A percentile compares a stretch with the other conserved stretches of the same genome.
These are phyloP conservation scores for Petroica traversi DNA, from an alignment of 2,113 vertebrate genomes.

Conservation along the genomic window DNA sequence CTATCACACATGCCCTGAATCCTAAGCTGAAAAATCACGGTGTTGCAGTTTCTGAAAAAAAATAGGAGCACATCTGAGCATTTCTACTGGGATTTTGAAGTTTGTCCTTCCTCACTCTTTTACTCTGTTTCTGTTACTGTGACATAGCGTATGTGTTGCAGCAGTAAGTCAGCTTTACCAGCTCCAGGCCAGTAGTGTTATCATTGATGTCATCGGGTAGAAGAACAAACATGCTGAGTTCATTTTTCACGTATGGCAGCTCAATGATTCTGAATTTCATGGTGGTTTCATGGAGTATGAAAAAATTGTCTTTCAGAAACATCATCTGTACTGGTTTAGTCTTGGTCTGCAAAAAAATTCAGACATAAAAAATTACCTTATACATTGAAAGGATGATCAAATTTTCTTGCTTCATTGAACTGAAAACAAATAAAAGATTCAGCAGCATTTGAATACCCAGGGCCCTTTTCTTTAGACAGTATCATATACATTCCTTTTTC, in stretches of 20 bases:
- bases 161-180: conserved; percentile 69
- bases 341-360: conserved; percentile 63
- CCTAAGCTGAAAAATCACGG: background rate
- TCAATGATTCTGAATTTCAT: conserved; percentile 76
- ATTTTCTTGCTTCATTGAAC: background rate
- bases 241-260: conserved; percentile 77
- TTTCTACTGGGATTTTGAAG: background rate
- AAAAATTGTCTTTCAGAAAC: conserved; percentile 70
- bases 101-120: background rate
- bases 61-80: background rate
- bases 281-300: conserved; percentile 47
- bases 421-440: background rate
- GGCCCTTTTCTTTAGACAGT: background rate
- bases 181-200: conserved; percentile 75
- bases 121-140: background rate
- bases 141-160: background rate
- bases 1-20: background rate
- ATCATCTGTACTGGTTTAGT: conserved; percentile 85
- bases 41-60: background rate
- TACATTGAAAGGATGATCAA: background rate
- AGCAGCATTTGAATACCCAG: background rate
- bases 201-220: conserved; percentile 75
- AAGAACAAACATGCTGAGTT: conserved; percentile 85
- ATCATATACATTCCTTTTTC: background rate
- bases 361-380: background rate